Evolutionary conservation across 2,113 vertebrate species (phyloP).

Genomic region (Callaeas wilsoni): DNA sequence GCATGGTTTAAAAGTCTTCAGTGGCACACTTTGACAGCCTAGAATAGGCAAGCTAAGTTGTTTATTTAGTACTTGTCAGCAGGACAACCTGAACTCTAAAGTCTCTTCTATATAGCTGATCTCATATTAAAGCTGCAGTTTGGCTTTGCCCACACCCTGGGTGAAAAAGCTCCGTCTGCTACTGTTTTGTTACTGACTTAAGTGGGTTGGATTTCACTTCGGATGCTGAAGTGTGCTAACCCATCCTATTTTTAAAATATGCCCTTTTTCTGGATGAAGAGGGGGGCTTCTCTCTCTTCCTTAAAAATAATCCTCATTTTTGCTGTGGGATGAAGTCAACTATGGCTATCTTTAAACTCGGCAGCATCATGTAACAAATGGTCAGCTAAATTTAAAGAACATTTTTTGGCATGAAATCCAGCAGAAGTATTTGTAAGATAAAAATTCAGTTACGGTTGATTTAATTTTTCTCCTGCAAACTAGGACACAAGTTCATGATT

Average conservation of each 20-base stretch:
- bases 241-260: neutral
- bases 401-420: slow-evolving; percentile 56
- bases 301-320: slow-evolving; percentile 7
- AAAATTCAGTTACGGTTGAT: slow-evolving; percentile 60
- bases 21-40: neutral
- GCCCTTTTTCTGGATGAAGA: slow-evolving; percentile 19
- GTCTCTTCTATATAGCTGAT: neutral
- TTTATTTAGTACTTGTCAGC: neutral
- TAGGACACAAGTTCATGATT: slow-evolving; percentile 34
- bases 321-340: neutral
- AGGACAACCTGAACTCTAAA: neutral
- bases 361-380: slow-evolving; percentile 38
- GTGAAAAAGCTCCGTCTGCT: neutral
- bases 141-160: neutral
- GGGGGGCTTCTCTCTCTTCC: neutral
- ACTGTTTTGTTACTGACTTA: neutral
- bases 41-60: neutral
- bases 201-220: neutral
- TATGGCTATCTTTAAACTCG: slow-evolving; percentile 34
- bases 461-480: slow-evolving; percentile 60
- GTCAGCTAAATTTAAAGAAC: slow-evolving; percentile 75
- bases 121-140: neutral
- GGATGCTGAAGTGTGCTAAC: neutral
- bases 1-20: neutral
- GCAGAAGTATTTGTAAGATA: slow-evolving; percentile 62